phyloP scores from a whole-genome alignment of 2,888 invertebrate species.

The Tribolium freemani region DNA sequence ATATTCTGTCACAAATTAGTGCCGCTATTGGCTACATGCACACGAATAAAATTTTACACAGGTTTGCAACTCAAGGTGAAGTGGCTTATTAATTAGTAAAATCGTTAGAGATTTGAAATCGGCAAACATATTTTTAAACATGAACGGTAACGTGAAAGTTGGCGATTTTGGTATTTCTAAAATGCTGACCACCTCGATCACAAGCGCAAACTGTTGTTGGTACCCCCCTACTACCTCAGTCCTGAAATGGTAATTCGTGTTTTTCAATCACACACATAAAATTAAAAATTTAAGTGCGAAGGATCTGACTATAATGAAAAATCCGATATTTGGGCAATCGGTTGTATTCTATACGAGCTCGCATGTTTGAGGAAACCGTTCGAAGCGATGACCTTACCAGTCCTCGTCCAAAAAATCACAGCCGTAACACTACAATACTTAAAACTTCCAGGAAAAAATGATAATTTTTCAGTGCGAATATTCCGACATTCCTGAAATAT shows the following conservation, averaged over 20 bases:
- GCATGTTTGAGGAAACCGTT: constrained; percentile 80
- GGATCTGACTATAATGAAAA: constrained; percentile 83
- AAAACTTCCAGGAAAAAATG: neutral
- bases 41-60: constrained; percentile 75
- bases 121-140: constrained; percentile 80
- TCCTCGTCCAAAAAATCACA: constrained; percentile 81
- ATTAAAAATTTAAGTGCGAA: constrained; percentile 71
- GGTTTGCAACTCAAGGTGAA: constrained; percentile 58
- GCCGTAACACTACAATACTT: constrained; percentile 66
- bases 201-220: constrained; percentile 80
- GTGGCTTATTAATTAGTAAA: neutral
- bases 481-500: constrained; percentile 76
- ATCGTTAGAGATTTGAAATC: constrained; percentile 79
- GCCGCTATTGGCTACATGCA: constrained; percentile 81
- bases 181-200: constrained; percentile 76
- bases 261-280: neutral
- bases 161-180: constrained; percentile 85
- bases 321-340: constrained; percentile 84
- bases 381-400: constrained; percentile 80
- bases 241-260: constrained; percentile 75
- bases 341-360: constrained; percentile 84
- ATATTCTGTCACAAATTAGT: constrained; percentile 77
- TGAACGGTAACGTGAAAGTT: constrained; percentile 76
- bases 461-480: constrained; percentile 73
- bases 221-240: constrained; percentile 80